Conservation (phyloP, 2,888 invertebrate genomes). For the Parochlus steinenii region DNA sequence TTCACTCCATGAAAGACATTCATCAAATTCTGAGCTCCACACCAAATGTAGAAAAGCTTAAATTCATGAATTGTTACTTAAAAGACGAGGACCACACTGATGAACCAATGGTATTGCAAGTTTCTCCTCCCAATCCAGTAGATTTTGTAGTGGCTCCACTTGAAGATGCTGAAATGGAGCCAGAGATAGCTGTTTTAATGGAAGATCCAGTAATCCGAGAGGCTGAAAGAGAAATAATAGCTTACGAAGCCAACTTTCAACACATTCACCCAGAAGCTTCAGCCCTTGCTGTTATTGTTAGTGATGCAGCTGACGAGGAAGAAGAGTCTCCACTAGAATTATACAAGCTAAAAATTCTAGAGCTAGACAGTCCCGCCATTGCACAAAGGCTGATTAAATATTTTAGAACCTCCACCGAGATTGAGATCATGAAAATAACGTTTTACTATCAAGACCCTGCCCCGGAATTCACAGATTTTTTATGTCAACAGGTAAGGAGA, state of each 20-base stretch:
- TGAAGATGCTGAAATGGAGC: not conserved
- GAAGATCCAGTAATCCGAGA: no score
- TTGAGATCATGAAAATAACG: constrained; percentile 5
- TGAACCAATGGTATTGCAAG: no score
- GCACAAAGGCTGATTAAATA: constrained; percentile 1
- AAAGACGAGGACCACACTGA: not conserved
- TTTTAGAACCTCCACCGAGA: constrained; percentile 1
- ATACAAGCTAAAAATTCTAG: constrained; percentile 3
- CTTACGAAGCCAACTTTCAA: not conserved
- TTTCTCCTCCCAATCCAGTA: not conserved
- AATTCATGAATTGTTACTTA: constrained; percentile 5
- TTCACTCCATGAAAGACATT: not conserved
- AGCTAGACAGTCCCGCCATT: constrained; percentile 6
- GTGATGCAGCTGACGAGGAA: not conserved
- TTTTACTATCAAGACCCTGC: constrained; percentile 9
- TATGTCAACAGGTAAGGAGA: constrained; percentile 9
- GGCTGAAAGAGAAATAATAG: no score
- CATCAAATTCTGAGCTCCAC: not conserved
- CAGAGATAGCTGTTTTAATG: not conserved
- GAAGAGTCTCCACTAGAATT: not conserved
- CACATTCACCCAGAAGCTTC: not conserved
- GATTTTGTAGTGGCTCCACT: not conserved
- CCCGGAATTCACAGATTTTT: constrained; percentile 6
- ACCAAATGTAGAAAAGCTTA: constrained; percentile 4
- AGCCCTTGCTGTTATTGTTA: not conserved